Evolutionary conservation across 37 sponge, comb jelly and placozoan genomes (phyloP), one percentile per base, ranked within the genome.

Genomic region (Cliona cf. orientalis): DNA sequence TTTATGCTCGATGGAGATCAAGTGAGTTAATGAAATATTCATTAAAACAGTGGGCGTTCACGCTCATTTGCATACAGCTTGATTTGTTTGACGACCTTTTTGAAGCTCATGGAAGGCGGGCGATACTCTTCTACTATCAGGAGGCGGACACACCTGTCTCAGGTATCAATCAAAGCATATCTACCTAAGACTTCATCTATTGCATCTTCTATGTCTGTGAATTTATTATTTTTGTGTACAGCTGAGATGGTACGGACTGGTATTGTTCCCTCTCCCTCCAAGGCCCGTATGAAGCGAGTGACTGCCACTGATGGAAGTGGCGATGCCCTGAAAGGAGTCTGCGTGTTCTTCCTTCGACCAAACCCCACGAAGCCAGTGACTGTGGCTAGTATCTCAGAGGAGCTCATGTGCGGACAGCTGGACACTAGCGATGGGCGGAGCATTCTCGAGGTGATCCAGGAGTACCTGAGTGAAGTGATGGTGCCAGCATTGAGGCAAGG

Each of bases 1-100:
- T 86, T 79, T 56, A 42, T 95, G 59, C 72, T 92, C 19, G 85
- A 95, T 72, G 96, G 96, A 42, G 75, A 92, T 59, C 96, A 95
- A 82, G 96, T 95, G 63, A 43, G 33, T 42, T 23, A 9, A 36
- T 37, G 4, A 9, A 32, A 14, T 7, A 68, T 17, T 32, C 14
- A 68, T 5, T 19, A 6, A 11, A 4, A 45, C 14, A 17, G 55
- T 49, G 55, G 55, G 17, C 11, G 55, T 49, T 11, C 55, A 11
- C 55, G 17, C 14, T 17, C 55, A 49, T 49, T 11, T 49, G 14
- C 39, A n/a, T 66, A 6, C 78, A 95, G 95, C 63, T 95, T 65
- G 89, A 92, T 71, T 34, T 72, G 0, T 78, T 97, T 69, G 91
- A 92, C 60, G 82, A 81, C 28, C 82, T 94, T 26, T 89, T 97